Conservation (phyloP, 1,140 invertebrate species). For the Calephelis nemesis region DNA sequence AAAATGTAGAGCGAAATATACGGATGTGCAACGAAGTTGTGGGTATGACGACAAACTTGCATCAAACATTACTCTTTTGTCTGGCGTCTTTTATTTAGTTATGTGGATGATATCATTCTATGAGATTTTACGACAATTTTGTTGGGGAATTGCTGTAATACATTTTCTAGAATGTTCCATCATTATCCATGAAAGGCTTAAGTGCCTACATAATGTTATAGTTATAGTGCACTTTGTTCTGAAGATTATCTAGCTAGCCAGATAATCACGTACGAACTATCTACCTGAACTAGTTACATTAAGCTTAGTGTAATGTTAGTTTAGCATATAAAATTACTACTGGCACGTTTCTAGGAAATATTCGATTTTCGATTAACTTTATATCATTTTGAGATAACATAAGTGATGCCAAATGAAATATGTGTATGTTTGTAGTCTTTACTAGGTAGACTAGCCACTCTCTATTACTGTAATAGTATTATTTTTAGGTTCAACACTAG, state of each 20-base stretch:
- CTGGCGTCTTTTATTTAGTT: conserved; percentile 21
- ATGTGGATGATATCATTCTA: conserved; percentile 17
- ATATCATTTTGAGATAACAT: too few species aligned
- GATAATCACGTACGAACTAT: neutral
- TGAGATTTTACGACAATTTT: conserved; percentile 10
- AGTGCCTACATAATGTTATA: neutral
- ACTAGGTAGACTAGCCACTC: too few species aligned
- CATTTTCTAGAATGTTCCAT: conserved; percentile 8
- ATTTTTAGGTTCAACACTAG: too few species aligned
- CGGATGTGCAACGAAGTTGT: conserved; percentile 26
- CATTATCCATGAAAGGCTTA: neutral
- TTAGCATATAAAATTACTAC: too few species aligned
- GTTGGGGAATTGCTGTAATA: conserved; percentile 9
- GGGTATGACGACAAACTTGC: conserved; percentile 29
- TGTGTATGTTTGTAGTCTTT: too few species aligned
- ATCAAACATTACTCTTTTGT: conserved; percentile 29
- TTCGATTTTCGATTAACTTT: too few species aligned
- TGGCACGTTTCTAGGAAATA: too few species aligned
- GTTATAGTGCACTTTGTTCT: neutral
- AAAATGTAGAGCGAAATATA: neutral
- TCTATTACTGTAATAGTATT: too few species aligned
- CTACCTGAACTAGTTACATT: too few species aligned
- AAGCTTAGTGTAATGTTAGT: too few species aligned
- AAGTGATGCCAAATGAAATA: too few species aligned
- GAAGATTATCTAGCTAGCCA: neutral